A percentile compares a stretch with the other conserved stretches of the same genome.
These are phyloP conservation scores for Drosophila ercepeae DNA, from an alignment of 1,140 invertebrate genomes.

Conservation along the genomic window DNA sequence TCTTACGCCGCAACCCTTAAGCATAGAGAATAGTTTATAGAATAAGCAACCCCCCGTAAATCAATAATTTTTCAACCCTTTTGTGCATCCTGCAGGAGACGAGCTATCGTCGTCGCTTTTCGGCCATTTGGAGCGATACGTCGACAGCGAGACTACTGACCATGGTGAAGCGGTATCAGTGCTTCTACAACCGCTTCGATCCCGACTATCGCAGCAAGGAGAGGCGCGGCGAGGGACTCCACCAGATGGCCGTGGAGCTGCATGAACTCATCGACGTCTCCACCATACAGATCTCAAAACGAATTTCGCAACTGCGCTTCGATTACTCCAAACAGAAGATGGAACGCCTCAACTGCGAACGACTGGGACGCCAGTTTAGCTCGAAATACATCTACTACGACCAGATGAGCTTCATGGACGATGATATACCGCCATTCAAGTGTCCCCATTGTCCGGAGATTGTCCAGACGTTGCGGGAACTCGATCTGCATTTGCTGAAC, in stretches of 20 bases:
- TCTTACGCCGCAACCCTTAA: too few relatives aligned
- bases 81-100: slow-evolving; percentile 50
- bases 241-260: slow-evolving; percentile 73
- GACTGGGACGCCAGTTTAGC: slow-evolving; percentile 61
- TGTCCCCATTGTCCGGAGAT: slow-evolving; percentile 72
- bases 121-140: slow-evolving; percentile 79
- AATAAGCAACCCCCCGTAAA: too few relatives aligned
- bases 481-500: slow-evolving; percentile 67
- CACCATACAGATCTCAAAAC: slow-evolving; percentile 79
- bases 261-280: slow-evolving; percentile 72
- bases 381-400: slow-evolving; percentile 77
- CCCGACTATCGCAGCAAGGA: slow-evolving; percentile 80
- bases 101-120: slow-evolving; percentile 70
- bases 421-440: slow-evolving; percentile 77
- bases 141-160: slow-evolving; percentile 70
- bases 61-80: slow-evolving; percentile 3
- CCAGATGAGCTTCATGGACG: slow-evolving; percentile 77
- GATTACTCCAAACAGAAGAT: slow-evolving; percentile 79
- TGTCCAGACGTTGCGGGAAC: slow-evolving; percentile 68
- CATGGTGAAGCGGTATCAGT: slow-evolving; percentile 73
- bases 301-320: slow-evolving; percentile 77
- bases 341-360: slow-evolving; percentile 70
- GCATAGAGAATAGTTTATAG: too few relatives aligned
- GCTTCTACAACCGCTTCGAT: slow-evolving; percentile 78
- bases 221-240: slow-evolving; percentile 73